Conservation (phyloP, 37 sponge, comb jelly and placozoan species). For the Petrosia ficiformis region DNA sequence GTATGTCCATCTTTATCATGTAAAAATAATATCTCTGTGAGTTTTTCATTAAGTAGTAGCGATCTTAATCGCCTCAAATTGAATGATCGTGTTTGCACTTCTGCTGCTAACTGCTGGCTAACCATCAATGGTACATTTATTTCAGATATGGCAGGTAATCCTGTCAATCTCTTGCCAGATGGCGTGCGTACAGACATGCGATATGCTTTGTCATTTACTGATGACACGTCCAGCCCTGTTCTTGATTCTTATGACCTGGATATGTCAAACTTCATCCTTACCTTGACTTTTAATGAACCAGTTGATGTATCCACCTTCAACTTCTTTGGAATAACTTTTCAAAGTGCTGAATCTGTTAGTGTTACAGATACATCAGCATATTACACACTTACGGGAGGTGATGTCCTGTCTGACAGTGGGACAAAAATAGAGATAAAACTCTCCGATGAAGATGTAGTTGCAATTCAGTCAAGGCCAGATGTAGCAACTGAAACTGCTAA, state of each 20-base stretch:
- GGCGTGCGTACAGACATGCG: conserved; percentile 21
- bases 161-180: conserved; percentile 35
- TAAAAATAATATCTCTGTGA: conserved; percentile 41
- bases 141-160: conserved; percentile 77
- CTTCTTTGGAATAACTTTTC: conserved; percentile 64
- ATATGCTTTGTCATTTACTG: conserved; percentile 31
- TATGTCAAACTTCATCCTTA: conserved; percentile 50
- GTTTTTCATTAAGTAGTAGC: conserved; percentile 33
- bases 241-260: conserved; percentile 52
- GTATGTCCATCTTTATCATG: conserved; percentile 32
- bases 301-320: conserved; percentile 50
- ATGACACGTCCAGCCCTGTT: conserved; percentile 66
- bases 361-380: conserved; percentile 2
- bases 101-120: conserved; percentile 79
- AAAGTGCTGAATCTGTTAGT: conserved; percentile 10
- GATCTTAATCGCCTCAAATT: conserved; percentile 77
- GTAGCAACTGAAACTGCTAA: conserved; percentile 42
- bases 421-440: conserved; percentile 23
- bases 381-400: conserved; percentile 33
- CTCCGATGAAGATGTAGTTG: conserved; percentile 52
- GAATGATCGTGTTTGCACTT: conserved; percentile 50
- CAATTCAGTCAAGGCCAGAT: conserved; percentile 57
- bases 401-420: conserved; percentile 14
- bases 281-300: conserved; percentile 83
- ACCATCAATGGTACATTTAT: conserved; percentile 59